Conservation (phyloP, 2,888 invertebrate species). For the Cryptus viduatorius region DNA sequence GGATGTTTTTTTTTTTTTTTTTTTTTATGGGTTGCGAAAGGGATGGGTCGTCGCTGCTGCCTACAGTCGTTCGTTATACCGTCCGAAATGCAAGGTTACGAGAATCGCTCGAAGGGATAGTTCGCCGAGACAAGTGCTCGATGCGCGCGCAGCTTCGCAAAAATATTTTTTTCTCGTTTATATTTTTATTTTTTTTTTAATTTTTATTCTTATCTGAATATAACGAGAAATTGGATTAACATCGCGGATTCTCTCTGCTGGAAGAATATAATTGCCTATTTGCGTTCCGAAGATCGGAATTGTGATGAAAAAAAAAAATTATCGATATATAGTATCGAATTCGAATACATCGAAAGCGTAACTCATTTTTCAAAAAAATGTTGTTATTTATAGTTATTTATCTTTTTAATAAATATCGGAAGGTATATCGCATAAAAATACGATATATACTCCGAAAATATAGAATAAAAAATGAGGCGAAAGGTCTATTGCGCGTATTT, state of each 20-base stretch:
- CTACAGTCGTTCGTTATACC: constrained; percentile 2
- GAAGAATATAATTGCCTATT: constrained; percentile 39
- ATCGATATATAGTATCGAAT: no score
- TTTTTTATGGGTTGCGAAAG: constrained; percentile 46
- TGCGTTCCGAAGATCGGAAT: background rate
- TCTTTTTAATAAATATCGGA: no score
- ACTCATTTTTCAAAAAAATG: no score
- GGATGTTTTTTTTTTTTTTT: background rate
- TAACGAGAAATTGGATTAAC: background rate
- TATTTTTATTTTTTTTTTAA: background rate
- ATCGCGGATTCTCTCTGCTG: background rate
- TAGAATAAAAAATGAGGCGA: no score
- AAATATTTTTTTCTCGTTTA: background rate
- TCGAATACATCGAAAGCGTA: no score
- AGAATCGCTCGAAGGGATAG: constrained; percentile 3
- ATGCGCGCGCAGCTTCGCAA: background rate
- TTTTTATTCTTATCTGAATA: background rate
- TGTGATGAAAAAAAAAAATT: background rate
- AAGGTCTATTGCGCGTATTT: no score
- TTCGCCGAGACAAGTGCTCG: background rate
- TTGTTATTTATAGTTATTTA: no score
- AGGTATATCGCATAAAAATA: no score
- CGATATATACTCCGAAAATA: no score
- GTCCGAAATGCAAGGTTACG: background rate
- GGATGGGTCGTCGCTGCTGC: background rate